These are phyloP conservation scores for Aleiodes leptofemur DNA, from an alignment of 2,888 invertebrate species.

Conservation along the genomic window DNA sequence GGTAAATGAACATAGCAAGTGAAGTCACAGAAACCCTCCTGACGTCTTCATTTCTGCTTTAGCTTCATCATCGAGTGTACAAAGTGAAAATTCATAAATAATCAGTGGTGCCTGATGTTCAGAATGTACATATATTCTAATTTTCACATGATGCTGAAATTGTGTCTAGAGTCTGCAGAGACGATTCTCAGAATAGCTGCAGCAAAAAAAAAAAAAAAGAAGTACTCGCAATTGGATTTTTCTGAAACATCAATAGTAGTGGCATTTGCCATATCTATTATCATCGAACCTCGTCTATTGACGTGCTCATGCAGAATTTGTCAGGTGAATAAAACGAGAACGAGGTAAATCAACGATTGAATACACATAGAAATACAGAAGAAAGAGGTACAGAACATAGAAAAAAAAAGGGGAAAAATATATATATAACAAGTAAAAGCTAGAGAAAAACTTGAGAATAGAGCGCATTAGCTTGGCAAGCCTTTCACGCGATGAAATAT, in stretches of 20 bases:
- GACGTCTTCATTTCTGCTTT: neutral
- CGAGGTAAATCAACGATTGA: conserved; percentile 22
- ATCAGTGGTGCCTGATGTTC: neutral
- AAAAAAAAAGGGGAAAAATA: conserved; percentile 16
- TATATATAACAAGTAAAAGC: conserved; percentile 21
- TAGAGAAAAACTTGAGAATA: conserved; percentile 44
- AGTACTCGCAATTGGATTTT: no score
- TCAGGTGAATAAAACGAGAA: conserved; percentile 22
- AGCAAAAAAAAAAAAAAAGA: no score
- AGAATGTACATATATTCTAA: neutral
- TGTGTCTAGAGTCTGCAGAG: neutral
- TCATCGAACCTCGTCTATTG: conserved; percentile 1
- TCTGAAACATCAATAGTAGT: no score
- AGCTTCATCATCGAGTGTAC: neutral
- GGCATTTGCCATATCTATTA: neutral
- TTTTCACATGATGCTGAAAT: neutral
- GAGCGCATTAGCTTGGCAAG: conserved; percentile 53
- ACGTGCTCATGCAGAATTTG: conserved; percentile 20
- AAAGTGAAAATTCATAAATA: conserved; percentile 1
- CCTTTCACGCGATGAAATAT: conserved; percentile 64
- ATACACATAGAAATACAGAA: conserved; percentile 20
- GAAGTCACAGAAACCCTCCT: neutral
- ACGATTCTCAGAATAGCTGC: no score
- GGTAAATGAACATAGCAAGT: neutral
- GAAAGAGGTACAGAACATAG: neutral